Base-by-base conservation (phyloP, 2,113 vertebrate species). In the Notothenia rossii region DNA sequence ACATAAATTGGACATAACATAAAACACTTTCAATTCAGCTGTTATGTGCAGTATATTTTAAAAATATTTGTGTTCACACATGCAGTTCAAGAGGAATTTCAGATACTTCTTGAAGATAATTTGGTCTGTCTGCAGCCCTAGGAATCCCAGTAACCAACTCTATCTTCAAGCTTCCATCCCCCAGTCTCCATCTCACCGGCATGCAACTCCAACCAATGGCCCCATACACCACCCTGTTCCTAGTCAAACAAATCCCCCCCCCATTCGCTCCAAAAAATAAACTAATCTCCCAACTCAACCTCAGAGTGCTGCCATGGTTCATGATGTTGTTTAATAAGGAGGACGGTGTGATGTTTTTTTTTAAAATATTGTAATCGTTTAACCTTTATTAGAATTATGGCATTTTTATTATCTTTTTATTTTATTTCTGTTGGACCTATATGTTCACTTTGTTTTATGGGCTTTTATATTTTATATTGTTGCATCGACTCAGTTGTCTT, bases 91-190 rank as follows among this genome's bases (percentile, higher is more conserved):
- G 4, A 10, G 40, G 68, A 62, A 83, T 88, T 75, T 81, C 45
- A 83, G 71, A 73, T 43, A 62, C 49, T 80, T 70, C 71, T 70
- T 12, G 25, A 14, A 53, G 78, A 84, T 86, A 84, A 84, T 89
- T 75, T 76, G 56, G 84, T 86, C 75, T 11, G 48, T 18, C 55
- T 54, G 56, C 36, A 54, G 61, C 77, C 71, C 72, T 29, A 75
- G 46, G 75, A 82, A 89, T 84, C 78, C 54, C 75, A 84, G 71
- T 68, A 75, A 84, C 62, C 45, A 49, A 45, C 58, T 72, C 54
- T 49, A 64, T 73, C 48, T 77, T 36, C 20, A 74, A 72, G 55
- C 61, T 45, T 62, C 72, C 58, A 56, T n/a, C 53, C 69, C 69
- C 25, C 43, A 55, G n/a, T 69, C 70, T 62, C 45, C 17, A 20